Conservation (phyloP, 2,113 vertebrate species). For the Hyperoodon ampullatus region DNA sequence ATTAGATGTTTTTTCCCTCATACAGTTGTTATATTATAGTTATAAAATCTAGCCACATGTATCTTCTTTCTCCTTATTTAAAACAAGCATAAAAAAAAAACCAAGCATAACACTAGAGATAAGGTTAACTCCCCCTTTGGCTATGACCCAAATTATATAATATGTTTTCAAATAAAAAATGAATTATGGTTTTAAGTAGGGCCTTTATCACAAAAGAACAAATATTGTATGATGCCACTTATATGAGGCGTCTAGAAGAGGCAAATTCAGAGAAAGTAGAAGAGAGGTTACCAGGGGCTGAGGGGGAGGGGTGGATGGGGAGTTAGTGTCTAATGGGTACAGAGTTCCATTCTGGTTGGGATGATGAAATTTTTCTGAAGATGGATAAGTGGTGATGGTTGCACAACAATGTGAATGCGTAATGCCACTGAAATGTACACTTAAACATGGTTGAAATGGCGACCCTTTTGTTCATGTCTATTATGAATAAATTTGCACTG, state of each 20-base stretch:
- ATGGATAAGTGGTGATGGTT: background rate
- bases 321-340: background rate
- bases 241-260: background rate
- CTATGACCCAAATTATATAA: background rate
- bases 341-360: background rate
- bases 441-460: background rate
- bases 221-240: background rate
- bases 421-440: background rate
- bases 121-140: background rate
- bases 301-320: rapidly evolving
- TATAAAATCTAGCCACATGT: background rate
- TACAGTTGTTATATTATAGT: background rate
- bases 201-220: background rate
- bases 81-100: background rate
- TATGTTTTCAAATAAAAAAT: background rate
- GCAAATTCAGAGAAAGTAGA: background rate
- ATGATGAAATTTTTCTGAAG: background rate
- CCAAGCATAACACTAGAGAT: background rate
- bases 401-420: background rate
- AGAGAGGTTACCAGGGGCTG: background rate
- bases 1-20: background rate
- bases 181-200: background rate
- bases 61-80: background rate
- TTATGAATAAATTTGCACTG: conserved; percentile 41
- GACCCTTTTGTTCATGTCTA: conserved; percentile 37